Conservation (phyloP, 2,888 invertebrate genomes). For the Eristalis intricaria region DNA sequence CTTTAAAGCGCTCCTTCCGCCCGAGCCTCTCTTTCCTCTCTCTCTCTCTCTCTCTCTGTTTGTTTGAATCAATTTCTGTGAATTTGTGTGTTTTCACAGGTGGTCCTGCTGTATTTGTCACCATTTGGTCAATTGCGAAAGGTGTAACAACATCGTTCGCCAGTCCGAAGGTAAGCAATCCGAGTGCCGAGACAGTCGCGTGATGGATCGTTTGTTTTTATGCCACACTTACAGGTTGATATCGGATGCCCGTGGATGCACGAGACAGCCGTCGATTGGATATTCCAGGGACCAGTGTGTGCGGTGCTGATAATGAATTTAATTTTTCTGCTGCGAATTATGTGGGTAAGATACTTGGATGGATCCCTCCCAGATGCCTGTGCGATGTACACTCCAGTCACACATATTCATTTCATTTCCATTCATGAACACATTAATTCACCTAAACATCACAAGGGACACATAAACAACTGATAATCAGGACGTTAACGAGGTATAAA, state of each 20-base stretch:
- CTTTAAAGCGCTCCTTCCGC: constrained; percentile 43
- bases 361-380: too few species aligned
- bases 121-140: constrained; percentile 80
- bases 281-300: constrained; percentile 92
- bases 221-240: constrained; percentile 77
- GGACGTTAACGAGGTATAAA: background rate
- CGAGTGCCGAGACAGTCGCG: background rate
- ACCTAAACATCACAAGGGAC: background rate
- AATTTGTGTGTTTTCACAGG: constrained; percentile 73
- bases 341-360: constrained; percentile 87
- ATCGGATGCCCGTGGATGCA: constrained; percentile 91
- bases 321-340: constrained; percentile 90
- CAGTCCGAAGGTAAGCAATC: constrained; percentile 75
- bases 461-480: background rate
- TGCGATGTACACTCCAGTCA: background rate
- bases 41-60: too few species aligned
- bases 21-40: background rate
- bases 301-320: constrained; percentile 91
- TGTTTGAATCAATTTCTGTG: background rate
- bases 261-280: constrained; percentile 91
- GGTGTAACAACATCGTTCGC: constrained; percentile 77
- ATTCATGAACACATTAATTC: background rate
- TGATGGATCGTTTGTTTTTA: constrained; percentile 24
- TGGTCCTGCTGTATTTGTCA: constrained; percentile 79
- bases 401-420: background rate